A percentile compares a stretch with the other conserved stretches of the same genome.
phyloP scores from a whole-genome alignment of 2,797 vertebrate genomes.

The Glyptemys insculpta region DNA sequence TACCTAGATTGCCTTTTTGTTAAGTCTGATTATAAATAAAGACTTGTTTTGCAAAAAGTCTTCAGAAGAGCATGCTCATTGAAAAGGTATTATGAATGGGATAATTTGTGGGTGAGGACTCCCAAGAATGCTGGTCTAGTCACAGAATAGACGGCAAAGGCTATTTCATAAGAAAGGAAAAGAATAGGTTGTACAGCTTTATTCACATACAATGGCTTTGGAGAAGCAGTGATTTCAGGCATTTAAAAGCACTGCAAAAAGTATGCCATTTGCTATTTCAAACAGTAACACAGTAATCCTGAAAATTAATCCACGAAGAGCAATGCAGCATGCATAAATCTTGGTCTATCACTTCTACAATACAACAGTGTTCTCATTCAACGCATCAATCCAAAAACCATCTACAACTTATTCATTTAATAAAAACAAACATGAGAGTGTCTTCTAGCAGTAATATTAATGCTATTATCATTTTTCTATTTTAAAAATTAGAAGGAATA shows the following conservation, averaged over 20 bases:
- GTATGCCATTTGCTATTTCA: conserved; percentile 10
- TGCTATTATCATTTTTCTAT: not conserved
- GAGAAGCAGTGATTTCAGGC: conserved; percentile 21
- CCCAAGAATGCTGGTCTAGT: not conserved
- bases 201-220: conserved; percentile 18
- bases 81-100: not conserved
- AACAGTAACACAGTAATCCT: conserved; percentile 19
- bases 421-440: conserved; percentile 19
- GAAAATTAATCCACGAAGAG: conserved; percentile 51
- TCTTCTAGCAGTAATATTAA: not conserved
- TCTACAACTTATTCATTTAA: conserved; percentile 6
- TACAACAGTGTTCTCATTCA: not conserved
- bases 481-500: not conserved
- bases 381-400: not conserved
- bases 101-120: conserved; percentile 15
- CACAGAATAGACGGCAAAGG: not conserved
- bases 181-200: not conserved
- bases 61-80: not conserved
- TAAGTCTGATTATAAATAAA: conserved; percentile 18
- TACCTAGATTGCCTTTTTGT: conserved; percentile 25
- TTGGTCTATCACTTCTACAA: conserved; percentile 30
- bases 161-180: not conserved
- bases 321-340: conserved; percentile 14
- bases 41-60: conserved; percentile 11
- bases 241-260: conserved; percentile 55